Evolutionary conservation across 2,113 vertebrate genomes (phyloP), one percentile per base, ranked within the genome.

Genomic region (Plecturocebus donacophilus): DNA sequence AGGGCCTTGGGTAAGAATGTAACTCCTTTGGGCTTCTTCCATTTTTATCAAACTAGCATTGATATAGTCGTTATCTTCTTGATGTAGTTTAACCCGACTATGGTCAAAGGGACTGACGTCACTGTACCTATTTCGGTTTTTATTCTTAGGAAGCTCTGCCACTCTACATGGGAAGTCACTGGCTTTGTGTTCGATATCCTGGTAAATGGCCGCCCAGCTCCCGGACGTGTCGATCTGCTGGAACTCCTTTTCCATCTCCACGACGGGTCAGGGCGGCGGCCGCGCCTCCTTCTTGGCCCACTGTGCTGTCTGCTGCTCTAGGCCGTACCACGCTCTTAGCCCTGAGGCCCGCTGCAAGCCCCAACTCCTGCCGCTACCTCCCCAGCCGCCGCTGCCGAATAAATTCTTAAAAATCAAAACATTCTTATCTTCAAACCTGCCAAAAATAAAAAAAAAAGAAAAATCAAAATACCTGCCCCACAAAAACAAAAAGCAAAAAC

Each of bases 41-140:
- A 99, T 99, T 94, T 99, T 99, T 98, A 99, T 99, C 97, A 99
- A 98, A 98, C 99, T 99, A 98, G 99, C 99, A 76, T 99, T 99
- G 83, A 99, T 99, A 97, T 99, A 99, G 98, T 99, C 99, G 58
- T 99, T 99, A 30, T 99, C 98, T 94, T 99, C 99, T 92, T 99
- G 99, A 98, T 99, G 99, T 79, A 99, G 99, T 97, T 98, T 98
- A 98, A 99, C 99, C 98, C 99, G 99, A 98, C 99, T 99, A 98
- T 99, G 99, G 98, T 99, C 99, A 98, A 99, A 99, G 79, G 99
- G 99, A 97, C 99, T 99, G 98, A 99, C 99, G 96, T 99, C 99
- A 99, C 99, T 99, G 99, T 99, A 99, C 98, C 99, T 99, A 98
- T 99, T 99, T 98, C 99, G 99, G 96, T 97, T 99, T 99, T 99